Percentiles rank a stretch among this genome's conserved stretches.
Evolutionary conservation across 2,113 vertebrate species (phyloP).

Genomic region (Myxocyprinus asiaticus): DNA sequence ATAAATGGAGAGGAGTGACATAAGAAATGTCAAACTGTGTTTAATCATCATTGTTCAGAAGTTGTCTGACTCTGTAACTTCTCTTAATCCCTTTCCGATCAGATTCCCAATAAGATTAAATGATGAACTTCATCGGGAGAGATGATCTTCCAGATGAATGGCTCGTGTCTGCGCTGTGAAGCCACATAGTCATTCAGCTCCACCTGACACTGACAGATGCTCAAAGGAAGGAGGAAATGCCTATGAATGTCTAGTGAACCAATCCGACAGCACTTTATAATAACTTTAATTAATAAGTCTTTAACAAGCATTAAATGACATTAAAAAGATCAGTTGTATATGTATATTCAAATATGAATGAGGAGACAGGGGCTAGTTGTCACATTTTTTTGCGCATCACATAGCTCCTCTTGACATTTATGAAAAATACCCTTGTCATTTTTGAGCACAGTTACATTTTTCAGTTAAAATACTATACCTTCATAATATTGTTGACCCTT

Average conservation of each 20-base stretch:
- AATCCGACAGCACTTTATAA: slow-evolving; percentile 10
- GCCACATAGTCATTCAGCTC: slow-evolving; percentile 3
- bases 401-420: too few species aligned
- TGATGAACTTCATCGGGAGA: background rate
- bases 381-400: too few species aligned
- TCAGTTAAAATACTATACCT: too few species aligned
- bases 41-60: slow-evolving; percentile 25
- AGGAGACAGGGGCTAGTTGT: too few species aligned
- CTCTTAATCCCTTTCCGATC: background rate
- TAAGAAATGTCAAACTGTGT: slow-evolving; percentile 11
- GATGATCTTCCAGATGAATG: background rate
- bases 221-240: background rate
- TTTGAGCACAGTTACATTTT: too few species aligned
- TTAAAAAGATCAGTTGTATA: too few species aligned
- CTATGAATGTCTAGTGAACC: background rate
- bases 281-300: background rate
- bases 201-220: slow-evolving; percentile 10
- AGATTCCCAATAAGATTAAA: background rate
- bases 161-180: background rate
- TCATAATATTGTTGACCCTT: too few species aligned
- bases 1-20: background rate
- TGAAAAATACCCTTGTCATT: too few species aligned
- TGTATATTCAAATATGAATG: too few species aligned
- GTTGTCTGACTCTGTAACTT: background rate
- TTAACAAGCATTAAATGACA: too few species aligned